These are phyloP conservation scores for Diarsia mendica DNA, from an alignment of 2,888 invertebrate species.

Conservation along the genomic window DNA sequence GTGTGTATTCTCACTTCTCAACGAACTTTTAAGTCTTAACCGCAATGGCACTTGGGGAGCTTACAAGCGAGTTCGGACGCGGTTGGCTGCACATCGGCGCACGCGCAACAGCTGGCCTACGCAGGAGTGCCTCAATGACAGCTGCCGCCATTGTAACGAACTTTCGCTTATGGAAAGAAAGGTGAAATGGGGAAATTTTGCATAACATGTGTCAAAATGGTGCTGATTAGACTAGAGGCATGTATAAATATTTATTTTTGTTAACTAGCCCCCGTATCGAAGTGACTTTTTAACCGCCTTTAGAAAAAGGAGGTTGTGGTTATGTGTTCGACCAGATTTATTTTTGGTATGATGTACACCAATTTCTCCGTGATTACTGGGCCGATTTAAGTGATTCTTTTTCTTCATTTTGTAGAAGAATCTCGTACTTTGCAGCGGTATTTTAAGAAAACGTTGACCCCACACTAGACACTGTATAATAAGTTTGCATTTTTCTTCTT, in stretches of 20 bases:
- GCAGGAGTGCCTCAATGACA: slow-evolving; percentile 63
- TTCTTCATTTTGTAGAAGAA: too few relatives aligned
- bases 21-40: slow-evolving; percentile 8
- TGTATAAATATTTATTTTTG: not conserved
- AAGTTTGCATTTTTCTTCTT: too few relatives aligned
- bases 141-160: slow-evolving; percentile 57
- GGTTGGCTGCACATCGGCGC: slow-evolving; percentile 58
- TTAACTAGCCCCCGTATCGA: not conserved
- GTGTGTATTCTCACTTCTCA: not conserved
- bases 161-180: slow-evolving; percentile 42
- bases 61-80: slow-evolving; percentile 42
- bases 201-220: not conserved
- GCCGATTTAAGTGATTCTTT: too few relatives aligned
- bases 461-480: too few relatives aligned
- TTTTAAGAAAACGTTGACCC: too few relatives aligned
- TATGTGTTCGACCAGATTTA: too few relatives aligned
- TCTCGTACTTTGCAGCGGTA: too few relatives aligned
- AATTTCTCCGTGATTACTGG: too few relatives aligned
- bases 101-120: slow-evolving; percentile 72
- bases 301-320: too few relatives aligned
- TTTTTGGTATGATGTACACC: not conserved
- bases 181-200: slow-evolving; percentile 31
- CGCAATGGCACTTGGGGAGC: slow-evolving; percentile 16
- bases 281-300: too few relatives aligned
- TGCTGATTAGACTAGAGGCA: not conserved